Conservation (phyloP, 2,113 vertebrate genomes). For the cattle (Bos taurus) region DNA sequence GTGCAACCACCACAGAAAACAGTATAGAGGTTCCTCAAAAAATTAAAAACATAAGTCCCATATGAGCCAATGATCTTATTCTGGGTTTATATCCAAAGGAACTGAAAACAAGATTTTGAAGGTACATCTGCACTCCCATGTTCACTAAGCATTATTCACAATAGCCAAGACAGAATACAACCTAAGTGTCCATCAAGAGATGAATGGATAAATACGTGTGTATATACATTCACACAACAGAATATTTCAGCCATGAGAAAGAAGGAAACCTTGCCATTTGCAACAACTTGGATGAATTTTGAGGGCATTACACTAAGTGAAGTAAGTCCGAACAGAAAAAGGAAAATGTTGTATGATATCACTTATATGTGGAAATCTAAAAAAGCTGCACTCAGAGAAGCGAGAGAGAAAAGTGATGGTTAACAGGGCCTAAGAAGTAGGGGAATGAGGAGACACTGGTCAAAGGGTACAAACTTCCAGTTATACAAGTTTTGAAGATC, state of each 20-base stretch:
- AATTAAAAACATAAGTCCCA: not conserved
- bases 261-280: not conserved
- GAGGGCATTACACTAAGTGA: not conserved
- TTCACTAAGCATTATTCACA: not conserved
- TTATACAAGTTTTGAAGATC: not conserved
- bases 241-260: not conserved
- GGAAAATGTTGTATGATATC: not conserved
- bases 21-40: not conserved
- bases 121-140: not conserved
- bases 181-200: not conserved
- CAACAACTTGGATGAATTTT: not conserved
- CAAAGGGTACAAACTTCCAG: not conserved
- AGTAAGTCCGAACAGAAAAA: not conserved
- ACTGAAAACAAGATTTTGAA: not conserved
- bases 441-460: not conserved
- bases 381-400: not conserved
- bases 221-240: not conserved
- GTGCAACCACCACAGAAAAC: not conserved
- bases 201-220: not conserved
- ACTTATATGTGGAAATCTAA: not conserved
- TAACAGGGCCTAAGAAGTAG: not conserved
- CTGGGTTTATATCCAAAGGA: not conserved
- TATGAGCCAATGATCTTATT: not conserved
- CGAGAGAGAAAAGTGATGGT: not conserved
- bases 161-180: not conserved